phyloP scores from a whole-genome alignment of 2,797 vertebrate species.

The Pangasius djambal region DNA sequence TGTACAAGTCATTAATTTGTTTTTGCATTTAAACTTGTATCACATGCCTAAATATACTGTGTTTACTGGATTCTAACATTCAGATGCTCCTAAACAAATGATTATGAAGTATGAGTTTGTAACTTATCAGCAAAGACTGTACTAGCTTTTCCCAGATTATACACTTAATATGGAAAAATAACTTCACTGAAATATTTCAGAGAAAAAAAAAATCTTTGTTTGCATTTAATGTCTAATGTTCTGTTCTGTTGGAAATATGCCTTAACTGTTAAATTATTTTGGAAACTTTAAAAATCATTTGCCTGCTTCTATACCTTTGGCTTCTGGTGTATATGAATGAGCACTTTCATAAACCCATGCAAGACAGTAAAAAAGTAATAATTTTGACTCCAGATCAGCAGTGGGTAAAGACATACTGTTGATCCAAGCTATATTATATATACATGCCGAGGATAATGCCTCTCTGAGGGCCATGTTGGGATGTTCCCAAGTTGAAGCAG shows the following conservation, averaged over 20 bases:
- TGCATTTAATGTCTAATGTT: neutral
- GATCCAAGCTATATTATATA: slow-evolving; percentile 16
- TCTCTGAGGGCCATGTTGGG: slow-evolving; percentile 4
- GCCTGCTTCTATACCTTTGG: slow-evolving; percentile 5
- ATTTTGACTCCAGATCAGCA: slow-evolving; percentile 28
- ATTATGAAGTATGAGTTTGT: neutral
- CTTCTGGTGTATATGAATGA: neutral
- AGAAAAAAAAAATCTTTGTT: neutral
- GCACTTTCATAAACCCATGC: neutral
- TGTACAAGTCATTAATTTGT: neutral
- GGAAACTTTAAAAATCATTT: slow-evolving; percentile 7
- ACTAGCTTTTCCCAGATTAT: neutral
- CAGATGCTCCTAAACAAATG: neutral
- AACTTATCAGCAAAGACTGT: neutral
- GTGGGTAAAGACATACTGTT: slow-evolving; percentile 12
- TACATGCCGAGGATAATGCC: slow-evolving; percentile 22
- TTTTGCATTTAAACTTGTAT: slow-evolving; percentile 1
- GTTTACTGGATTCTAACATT: neutral
- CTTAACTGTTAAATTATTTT: slow-evolving; percentile 1
- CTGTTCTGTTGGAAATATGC: slow-evolving; percentile 10
- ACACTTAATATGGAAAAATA: neutral
- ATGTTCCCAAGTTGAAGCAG: neutral
- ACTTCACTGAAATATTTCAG: neutral
- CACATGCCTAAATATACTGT: neutral
- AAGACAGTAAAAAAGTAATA: neutral